These are phyloP conservation scores for Cataglyphis rosenhaueri DNA, from an alignment of 2,888 invertebrate species.

Conservation along the genomic window DNA sequence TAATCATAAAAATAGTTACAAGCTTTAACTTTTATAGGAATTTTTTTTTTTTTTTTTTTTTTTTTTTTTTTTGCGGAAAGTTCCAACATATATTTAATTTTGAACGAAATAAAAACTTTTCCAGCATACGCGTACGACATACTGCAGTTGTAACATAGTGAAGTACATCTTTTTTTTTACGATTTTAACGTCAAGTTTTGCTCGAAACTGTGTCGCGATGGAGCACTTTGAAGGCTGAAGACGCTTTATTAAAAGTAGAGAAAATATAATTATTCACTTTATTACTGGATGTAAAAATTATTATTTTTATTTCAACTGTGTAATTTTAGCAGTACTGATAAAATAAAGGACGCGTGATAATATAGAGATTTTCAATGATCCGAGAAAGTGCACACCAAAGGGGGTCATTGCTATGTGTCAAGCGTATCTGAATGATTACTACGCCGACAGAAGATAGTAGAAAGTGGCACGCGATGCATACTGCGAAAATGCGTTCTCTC, in stretches of 20 bases:
- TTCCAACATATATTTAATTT: not conserved
- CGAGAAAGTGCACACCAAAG: slow-evolving; percentile 28
- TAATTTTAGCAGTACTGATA: not conserved
- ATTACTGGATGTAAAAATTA: not conserved
- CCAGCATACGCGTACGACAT: not conserved
- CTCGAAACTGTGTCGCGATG: not conserved
- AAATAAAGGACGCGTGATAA: not conserved
- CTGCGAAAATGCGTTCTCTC: slow-evolving; percentile 35
- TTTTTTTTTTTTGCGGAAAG: not conserved
- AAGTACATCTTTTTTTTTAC: not conserved
- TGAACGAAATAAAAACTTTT: not conserved
- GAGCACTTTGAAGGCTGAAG: not conserved
- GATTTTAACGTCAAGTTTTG: not conserved
- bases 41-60: not conserved
- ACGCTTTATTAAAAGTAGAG: not conserved
- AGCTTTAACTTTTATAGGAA: not conserved
- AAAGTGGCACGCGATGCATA: slow-evolving; percentile 49
- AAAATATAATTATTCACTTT: not conserved
- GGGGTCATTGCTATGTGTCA: slow-evolving; percentile 70
- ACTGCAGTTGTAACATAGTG: not conserved
- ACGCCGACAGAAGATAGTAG: slow-evolving; percentile 41
- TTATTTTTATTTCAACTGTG: not conserved
- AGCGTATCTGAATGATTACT: slow-evolving; percentile 66
- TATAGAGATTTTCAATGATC: slow-evolving; percentile 14
- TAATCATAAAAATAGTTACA: not conserved